Evolutionary conservation across 1,140 invertebrate genomes (phyloP), one percentile per base, ranked within the genome.

Genomic region (Drosophila serrata): DNA sequence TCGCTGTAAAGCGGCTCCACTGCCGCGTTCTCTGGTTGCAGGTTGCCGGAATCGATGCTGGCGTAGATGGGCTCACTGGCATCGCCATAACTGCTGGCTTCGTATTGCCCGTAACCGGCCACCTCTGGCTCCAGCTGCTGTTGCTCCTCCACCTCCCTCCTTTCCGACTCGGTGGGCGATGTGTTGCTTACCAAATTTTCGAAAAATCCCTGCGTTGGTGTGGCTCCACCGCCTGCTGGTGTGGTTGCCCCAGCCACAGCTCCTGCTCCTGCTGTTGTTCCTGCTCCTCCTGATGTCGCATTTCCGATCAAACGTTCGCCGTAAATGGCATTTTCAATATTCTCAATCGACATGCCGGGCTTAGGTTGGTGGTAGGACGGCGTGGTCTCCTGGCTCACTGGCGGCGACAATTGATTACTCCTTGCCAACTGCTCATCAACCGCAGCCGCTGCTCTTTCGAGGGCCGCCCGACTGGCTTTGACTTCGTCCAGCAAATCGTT

Each of bases 261-360:
- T 24, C 60, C 9, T 24, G 31, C 33, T 6, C 69, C 49, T 8
- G 55, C 62, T 55, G 48, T 67, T 15, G 35, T 33, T 8, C 77
- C 49, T 17, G 29, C 33, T 8, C 74, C 49, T 39, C 35, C 13
- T 42, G 45, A 55, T 53, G 62, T 43, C 7, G 67, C 37, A 43
- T 53, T 33, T 24, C 74, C 72, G 60, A 79, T 92, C 74, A 92
- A 67, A 27, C 90, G 79, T 75, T 92, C 91, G 48, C 91, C 91
- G 75, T 92, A 92, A 85, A 92, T 91, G 67, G 91, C 91, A 79
- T 92, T 92, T 85, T 92, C 91, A 81, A 92, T 92, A 78, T 91
- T 92, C 82, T 92, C 91, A 76, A 92, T 92, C 62, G 91, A 92
- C 76, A 92, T 70, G 37, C 78, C 69, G 51, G 72, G 63, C 77